Percentiles rank a stretch among this genome's conserved stretches.
Evolutionary conservation across 2,113 vertebrate species (phyloP).

Genomic region (Meles meles): DNA sequence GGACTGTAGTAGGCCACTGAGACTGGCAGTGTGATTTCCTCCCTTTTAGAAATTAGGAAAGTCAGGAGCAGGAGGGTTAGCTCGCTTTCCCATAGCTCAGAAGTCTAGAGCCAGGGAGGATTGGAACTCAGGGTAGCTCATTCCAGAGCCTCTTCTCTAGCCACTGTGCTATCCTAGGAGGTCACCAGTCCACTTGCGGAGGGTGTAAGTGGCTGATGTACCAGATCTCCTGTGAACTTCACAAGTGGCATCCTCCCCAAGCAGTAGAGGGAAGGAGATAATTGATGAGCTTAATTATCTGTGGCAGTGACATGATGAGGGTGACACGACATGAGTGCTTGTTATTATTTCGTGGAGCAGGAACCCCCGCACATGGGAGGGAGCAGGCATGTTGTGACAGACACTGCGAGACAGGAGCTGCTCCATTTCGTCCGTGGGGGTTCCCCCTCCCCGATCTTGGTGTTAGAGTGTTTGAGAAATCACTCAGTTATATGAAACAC

Average conservation of each 20-base stretch:
- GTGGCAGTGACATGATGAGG: constrained; percentile 65
- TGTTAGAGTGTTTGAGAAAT: constrained; percentile 52
- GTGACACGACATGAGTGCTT: not conserved
- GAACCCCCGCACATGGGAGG: not conserved
- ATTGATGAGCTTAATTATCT: constrained; percentile 76
- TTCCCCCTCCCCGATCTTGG: not conserved
- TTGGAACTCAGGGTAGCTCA: not conserved
- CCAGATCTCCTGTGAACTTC: constrained; percentile 20
- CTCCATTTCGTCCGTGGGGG: not conserved
- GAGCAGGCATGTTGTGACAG: not conserved
- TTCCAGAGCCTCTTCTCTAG: not conserved
- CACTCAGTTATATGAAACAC: constrained; percentile 49
- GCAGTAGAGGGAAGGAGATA: constrained; percentile 42
- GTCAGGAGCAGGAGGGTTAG: not conserved
- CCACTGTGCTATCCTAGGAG: not conserved
- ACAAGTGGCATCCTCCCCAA: constrained; percentile 5
- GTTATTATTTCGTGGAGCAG: not conserved
- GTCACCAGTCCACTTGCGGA: not conserved
- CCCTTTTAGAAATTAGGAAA: not conserved
- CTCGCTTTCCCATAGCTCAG: not conserved
- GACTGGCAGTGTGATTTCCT: not conserved
- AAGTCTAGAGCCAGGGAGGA: not conserved
- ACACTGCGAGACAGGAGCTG: not conserved
- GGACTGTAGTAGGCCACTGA: not conserved
- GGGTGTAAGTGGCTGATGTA: not conserved